A percentile compares a stretch with the other conserved stretches of the same genome.
Conservation (phyloP, 2,797 vertebrate genomes). For the Fundulus diaphanus region DNA sequence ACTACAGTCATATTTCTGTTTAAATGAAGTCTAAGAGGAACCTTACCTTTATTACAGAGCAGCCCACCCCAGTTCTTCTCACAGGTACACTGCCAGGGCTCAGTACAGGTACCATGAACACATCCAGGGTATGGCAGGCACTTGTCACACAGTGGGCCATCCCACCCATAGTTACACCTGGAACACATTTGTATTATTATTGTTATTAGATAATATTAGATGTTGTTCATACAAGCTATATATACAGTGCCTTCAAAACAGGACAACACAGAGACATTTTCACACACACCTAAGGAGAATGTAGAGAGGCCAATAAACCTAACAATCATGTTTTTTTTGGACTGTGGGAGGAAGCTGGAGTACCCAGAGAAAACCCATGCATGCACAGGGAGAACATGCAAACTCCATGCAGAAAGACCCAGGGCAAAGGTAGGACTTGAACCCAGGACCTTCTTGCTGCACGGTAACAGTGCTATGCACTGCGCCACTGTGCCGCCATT, state of each 20-base stretch:
- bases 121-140: conserved; percentile 94
- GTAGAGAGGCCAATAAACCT: no score
- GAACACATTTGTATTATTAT: conserved; percentile 8
- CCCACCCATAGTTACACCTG: conserved; percentile 97
- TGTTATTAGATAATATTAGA: background rate
- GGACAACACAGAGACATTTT: no score
- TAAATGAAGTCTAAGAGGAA: background rate
- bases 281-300: no score
- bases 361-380: no score
- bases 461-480: no score
- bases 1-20: background rate
- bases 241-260: background rate
- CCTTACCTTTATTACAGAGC: conserved; percentile 93
- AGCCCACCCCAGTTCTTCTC: conserved; percentile 98
- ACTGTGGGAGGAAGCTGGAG: no score
- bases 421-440: no score
- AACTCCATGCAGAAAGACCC: no score
- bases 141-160: conserved; percentile 91
- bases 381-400: no score
- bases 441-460: no score
- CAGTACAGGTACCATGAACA: conserved; percentile 90
- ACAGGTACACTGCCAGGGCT: conserved; percentile 92
- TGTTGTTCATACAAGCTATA: background rate
- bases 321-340: no score
- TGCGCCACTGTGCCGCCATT: no score